These are phyloP conservation scores for Ageneiosus marmoratus DNA, from an alignment of 2,113 vertebrate genomes.

Conservation along the genomic window DNA sequence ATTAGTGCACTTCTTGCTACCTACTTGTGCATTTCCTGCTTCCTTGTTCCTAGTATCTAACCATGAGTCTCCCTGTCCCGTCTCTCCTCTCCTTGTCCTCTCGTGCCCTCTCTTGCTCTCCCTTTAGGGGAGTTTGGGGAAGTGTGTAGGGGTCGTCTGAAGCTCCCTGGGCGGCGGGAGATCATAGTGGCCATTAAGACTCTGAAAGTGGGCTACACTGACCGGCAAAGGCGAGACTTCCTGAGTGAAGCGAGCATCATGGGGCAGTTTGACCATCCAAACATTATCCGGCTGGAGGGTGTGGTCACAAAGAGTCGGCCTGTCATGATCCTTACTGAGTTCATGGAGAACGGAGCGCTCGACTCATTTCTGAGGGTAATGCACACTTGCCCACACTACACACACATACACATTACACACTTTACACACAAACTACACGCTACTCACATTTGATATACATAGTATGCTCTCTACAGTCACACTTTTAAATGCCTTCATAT, in stretches of 20 bases:
- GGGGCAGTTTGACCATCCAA: constrained; percentile 98
- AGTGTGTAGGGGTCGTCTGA: constrained; percentile 92
- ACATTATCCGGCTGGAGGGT: constrained; percentile 95
- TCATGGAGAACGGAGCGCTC: constrained; percentile 97
- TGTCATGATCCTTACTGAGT: constrained; percentile 97
- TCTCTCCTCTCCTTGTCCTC: constrained; percentile 62
- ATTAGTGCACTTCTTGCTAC: constrained; percentile 41
- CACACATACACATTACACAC: not conserved
- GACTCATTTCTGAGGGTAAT: constrained; percentile 96
- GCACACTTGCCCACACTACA: not conserved
- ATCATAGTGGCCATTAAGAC: constrained; percentile 99
- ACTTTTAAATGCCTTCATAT: not conserved
- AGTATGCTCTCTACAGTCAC: not conserved
- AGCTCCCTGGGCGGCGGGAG: constrained; percentile 90
- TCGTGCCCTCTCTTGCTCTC: constrained; percentile 53
- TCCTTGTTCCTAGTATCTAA: constrained; percentile 75
- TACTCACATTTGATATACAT: not conserved
- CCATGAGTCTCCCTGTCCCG: constrained; percentile 75
- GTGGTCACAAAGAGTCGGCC: constrained; percentile 98
- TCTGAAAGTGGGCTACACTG: constrained; percentile 94
- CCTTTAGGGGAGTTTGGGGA: constrained; percentile 94
- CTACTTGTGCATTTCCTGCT: constrained; percentile 14
- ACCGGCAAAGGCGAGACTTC: constrained; percentile 94
- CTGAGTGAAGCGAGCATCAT: constrained; percentile 97
- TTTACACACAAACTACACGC: too few relatives aligned